phyloP scores from a whole-genome alignment of 2,797 vertebrate species.

The Gymnoscopelus braueri region DNA sequence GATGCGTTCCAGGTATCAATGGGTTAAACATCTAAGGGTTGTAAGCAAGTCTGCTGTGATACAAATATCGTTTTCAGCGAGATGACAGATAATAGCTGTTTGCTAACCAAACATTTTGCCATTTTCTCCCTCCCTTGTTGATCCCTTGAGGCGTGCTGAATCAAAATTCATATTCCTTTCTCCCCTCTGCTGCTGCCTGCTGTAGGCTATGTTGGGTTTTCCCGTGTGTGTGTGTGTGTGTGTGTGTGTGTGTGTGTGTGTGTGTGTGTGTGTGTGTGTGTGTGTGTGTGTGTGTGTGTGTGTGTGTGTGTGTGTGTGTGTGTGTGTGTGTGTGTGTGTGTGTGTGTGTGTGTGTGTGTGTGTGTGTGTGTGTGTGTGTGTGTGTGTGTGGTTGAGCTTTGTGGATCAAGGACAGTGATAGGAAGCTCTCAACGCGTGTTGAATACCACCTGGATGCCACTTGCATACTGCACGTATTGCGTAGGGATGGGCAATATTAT shows the following conservation, averaged over 20 bases:
- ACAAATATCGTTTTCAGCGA: slow-evolving; percentile 27
- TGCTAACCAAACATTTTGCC: slow-evolving; percentile 58
- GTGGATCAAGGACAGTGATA: slow-evolving; percentile 33
- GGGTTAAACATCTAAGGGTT: slow-evolving; percentile 34
- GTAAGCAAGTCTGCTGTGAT: background rate
- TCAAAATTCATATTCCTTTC: slow-evolving; percentile 46
- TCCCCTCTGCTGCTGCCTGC: slow-evolving; percentile 23
- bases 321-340: background rate
- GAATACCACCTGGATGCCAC: slow-evolving; percentile 39
- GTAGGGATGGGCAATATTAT: too few relatives aligned
- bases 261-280: slow-evolving; percentile 2
- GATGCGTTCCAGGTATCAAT: too few relatives aligned
- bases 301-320: slow-evolving; percentile 41
- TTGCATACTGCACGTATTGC: slow-evolving; percentile 16
- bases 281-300: slow-evolving; percentile 51
- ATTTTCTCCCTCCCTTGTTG: slow-evolving; percentile 45
- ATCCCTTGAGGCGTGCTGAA: slow-evolving; percentile 40
- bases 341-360: slow-evolving; percentile 58
- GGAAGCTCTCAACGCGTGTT: slow-evolving; percentile 31
- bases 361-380: slow-evolving; percentile 23
- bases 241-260: slow-evolving; percentile 44
- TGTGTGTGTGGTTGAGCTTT: slow-evolving; percentile 9
- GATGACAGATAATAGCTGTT: slow-evolving; percentile 40
- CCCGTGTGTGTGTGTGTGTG: slow-evolving; percentile 54
- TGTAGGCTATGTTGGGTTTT: slow-evolving; percentile 33